Base-by-base conservation (phyloP, 2,113 vertebrate species). In the Triplophysa rosa region DNA sequence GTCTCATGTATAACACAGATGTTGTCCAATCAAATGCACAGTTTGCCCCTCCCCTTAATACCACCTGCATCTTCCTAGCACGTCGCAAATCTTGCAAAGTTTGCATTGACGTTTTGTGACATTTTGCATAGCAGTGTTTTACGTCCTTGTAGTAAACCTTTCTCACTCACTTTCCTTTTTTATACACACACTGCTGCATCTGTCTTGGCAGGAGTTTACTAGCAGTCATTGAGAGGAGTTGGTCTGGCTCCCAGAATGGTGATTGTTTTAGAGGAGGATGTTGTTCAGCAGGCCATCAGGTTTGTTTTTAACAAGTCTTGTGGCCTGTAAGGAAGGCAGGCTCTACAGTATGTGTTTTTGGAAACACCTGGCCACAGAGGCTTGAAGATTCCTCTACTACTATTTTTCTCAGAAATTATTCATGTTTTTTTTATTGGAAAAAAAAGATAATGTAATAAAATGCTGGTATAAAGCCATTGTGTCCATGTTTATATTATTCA, bases 201-300 rank as follows among this genome's bases (percentile, higher is more conserved):
- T 81, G 77, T 71, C 81, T 67, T 49, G 49, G 79, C 24, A 78
- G 77, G 80, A 78, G 74, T 81, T 83, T 59, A 67, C 54, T 64
- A 42, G 72, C 54, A 58, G 78, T 80, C 82, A 79, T 85, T 87
- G 74, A 84, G 69, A 82, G 61, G 66, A 79, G 79, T 66, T 81
- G 45, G 62, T 76, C 61, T 72, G 68, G 40, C 72, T 78, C 77
- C 68, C 83, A 71, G 68, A 62, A 9, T 54, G 61, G 40, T 69
- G 67, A 74, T 62, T 80, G 66, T 68, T 69, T 19, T 56, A 29
- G 78, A 67, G 69, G 45, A 63, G 74, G 66, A 64, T 75, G 81
- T 87, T 87, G 84, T 87, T 86, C 68, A 9, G 59, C 42, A 19
- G 49, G 49, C 62, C 52, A 87, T 85, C 80, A 77, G 75, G 75